Base-by-base conservation (phyloP, 1,140 invertebrate genomes). In the Diabrotica virgifera region DNA sequence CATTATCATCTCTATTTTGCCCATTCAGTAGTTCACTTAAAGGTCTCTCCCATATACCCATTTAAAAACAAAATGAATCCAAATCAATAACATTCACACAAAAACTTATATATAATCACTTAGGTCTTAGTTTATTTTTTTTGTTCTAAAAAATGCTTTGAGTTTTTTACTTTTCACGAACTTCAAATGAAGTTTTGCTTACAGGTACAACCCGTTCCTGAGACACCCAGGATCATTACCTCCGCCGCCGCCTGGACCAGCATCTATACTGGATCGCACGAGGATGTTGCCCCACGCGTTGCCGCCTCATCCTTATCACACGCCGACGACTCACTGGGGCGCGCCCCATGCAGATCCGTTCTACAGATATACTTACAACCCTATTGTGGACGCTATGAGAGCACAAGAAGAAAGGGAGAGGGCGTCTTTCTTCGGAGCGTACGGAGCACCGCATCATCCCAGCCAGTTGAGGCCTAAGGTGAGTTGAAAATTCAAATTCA, bases 331-430 rank as follows among this genome's bases (percentile, higher is more conserved):
- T 2, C 82, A 83, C 13, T 86, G 84, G 77, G 83, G 84, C 7
- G 85, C 86, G 70, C 85, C 87, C 11, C 64, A 67, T 11, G 66
- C 71, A 38, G 76, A 76, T 60, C 68, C 87, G 4, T 91, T 89
- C 73, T 83, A 80, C 12, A 78, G 84, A 71, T 88, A 84, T 79
- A 87, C 86, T 65, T 90, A 89, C 74, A 90, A 87, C 75, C 88
- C 89, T 1, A 78, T 91, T 37, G 86, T 91, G 81, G 89, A 90
- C 65, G 87, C 86, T 2, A 88, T 88, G 8, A 85, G 87, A 63
- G 82, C 87, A 8, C 87, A 85, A 7, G 89, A 92, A 70, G 89
- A 91, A 75, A 83, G 89, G 54, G 86, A 91, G 75, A 83, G 89
- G 54, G 86, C 87, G 1, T 91, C 91, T 77, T 82, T 91, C 55